A percentile compares a stretch with the other conserved stretches of the same genome.
Conservation (phyloP, 2,797 vertebrate genomes). For the Myotis pilosus region DNA sequence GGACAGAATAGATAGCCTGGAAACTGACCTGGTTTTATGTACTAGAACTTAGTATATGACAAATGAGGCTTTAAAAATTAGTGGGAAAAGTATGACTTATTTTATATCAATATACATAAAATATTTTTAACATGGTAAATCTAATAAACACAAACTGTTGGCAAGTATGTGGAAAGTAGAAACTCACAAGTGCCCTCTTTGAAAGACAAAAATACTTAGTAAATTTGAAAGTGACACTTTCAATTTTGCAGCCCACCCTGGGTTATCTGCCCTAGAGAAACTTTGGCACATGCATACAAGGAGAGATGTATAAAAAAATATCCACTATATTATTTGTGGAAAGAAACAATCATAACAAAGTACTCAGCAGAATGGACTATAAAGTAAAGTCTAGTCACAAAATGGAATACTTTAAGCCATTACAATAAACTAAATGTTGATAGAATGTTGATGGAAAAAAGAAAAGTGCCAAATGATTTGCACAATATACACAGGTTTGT, state of each 20-base stretch:
- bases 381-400: not conserved
- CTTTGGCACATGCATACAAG: not conserved
- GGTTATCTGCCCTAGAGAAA: not conserved
- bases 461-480: not conserved
- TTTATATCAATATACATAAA: not conserved
- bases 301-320: not conserved
- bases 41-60: not conserved
- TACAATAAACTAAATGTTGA: conserved; percentile 2
- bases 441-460: conserved; percentile 12
- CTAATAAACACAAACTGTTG: not conserved
- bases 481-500: not conserved
- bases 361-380: not conserved
- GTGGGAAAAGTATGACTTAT: not conserved
- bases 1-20: not conserved
- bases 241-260: not conserved
- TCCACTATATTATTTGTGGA: not conserved
- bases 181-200: not conserved
- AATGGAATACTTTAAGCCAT: not conserved
- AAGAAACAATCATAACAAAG: not conserved
- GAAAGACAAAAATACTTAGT: not conserved
- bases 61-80: not conserved
- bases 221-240: not conserved
- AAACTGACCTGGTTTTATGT: not conserved
- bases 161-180: not conserved
- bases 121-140: not conserved